phyloP scores from a whole-genome alignment of 2,888 invertebrate genomes.

The Caenorhabditis sp. region DNA sequence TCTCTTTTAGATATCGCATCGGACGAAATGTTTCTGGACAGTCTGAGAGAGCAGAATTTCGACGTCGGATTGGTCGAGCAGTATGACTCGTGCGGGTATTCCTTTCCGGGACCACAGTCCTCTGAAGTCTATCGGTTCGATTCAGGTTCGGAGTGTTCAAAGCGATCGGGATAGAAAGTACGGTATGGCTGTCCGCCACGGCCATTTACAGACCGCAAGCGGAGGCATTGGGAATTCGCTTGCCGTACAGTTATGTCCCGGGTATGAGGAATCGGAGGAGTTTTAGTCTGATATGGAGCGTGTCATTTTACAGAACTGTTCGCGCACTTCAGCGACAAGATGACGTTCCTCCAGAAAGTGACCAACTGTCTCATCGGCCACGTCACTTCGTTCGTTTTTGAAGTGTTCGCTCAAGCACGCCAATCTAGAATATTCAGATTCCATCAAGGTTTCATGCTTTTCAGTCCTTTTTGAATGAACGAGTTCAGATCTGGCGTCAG shows the following conservation, averaged over 20 bases:
- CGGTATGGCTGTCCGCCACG: constrained; percentile 74
- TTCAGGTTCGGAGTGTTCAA: constrained; percentile 68
- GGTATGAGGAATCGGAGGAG: constrained; percentile 39
- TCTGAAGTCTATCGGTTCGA: background rate
- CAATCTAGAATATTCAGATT: constrained; percentile 27
- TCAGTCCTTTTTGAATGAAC: background rate
- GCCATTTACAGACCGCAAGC: constrained; percentile 71
- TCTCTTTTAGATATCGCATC: constrained; percentile 53
- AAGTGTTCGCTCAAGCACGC: constrained; percentile 33
- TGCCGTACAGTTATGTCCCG: constrained; percentile 75
- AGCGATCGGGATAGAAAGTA: constrained; percentile 55
- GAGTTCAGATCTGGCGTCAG: constrained; percentile 30
- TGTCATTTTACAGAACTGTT: constrained; percentile 76
- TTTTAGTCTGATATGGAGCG: constrained; percentile 32
- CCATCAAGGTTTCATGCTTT: background rate
- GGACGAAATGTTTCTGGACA: constrained; percentile 47
- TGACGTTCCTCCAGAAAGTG: constrained; percentile 63
- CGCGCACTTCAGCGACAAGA: constrained; percentile 66
- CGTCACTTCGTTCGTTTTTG: constrained; percentile 34
- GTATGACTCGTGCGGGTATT: constrained; percentile 70
- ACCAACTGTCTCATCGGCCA: constrained; percentile 55
- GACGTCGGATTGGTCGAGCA: constrained; percentile 75
- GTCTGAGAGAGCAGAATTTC: constrained; percentile 58
- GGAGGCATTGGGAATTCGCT: constrained; percentile 65
- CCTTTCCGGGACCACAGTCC: background rate